phyloP scores from a whole-genome alignment of 2,888 invertebrate species.

The Lasius fuliginosus region DNA sequence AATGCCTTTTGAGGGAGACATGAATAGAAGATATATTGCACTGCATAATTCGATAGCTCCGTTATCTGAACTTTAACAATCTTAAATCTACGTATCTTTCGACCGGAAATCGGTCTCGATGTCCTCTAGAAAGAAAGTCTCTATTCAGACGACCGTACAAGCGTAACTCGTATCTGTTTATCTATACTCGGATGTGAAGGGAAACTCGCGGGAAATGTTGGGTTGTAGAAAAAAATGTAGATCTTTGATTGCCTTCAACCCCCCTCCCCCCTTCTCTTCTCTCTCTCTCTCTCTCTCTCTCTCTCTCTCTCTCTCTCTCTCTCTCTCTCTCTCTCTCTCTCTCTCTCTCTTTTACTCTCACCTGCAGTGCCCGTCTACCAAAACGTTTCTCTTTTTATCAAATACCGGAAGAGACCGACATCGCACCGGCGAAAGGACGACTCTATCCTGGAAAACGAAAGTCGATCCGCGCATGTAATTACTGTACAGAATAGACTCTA shows the following conservation, averaged over 20 bases:
- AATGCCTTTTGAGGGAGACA: not conserved
- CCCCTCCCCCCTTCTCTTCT: not conserved
- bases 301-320: not conserved
- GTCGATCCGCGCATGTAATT: conserved; percentile 52
- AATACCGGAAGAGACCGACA: conserved; percentile 58
- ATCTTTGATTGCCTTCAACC: not conserved
- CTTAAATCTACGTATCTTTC: not conserved
- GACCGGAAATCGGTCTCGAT: conserved; percentile 26
- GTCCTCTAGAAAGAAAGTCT: conserved; percentile 45
- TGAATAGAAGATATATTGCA: not conserved
- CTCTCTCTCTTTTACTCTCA: conserved; percentile 5
- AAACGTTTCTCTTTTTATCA: conserved; percentile 26
- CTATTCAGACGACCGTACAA: not conserved
- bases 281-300: not conserved
- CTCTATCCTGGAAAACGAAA: conserved; percentile 69
- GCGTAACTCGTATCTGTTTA: conserved; percentile 19
- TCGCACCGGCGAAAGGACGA: conserved; percentile 62
- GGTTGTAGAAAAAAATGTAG: conserved; percentile 46
- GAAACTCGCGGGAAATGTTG: conserved; percentile 40
- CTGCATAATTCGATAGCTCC: not conserved
- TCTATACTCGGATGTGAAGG: not conserved
- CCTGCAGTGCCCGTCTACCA: not conserved
- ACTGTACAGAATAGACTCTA: not conserved
- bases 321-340: not conserved
- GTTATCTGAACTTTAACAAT: conserved; percentile 23